phyloP scores from a whole-genome alignment of 2,888 invertebrate genomes.

The Orthonevra nobilis region DNA sequence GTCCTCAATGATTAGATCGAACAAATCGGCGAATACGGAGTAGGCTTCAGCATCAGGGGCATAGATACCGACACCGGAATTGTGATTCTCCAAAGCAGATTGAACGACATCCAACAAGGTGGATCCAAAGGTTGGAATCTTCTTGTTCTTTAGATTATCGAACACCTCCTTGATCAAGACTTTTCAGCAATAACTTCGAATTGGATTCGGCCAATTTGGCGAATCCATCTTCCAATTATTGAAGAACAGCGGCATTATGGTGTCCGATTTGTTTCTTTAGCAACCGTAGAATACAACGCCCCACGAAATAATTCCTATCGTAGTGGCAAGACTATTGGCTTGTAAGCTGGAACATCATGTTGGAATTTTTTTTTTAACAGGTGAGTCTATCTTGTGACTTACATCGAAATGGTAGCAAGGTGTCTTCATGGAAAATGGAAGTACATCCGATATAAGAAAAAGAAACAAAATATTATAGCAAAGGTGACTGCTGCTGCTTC shows the following conservation, averaged over 20 bases:
- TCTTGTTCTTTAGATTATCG: conserved; percentile 94
- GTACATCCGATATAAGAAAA: too few relatives aligned
- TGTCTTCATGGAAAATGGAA: too few relatives aligned
- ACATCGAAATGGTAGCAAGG: too few relatives aligned
- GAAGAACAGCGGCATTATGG: conserved; percentile 94
- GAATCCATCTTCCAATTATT: conserved; percentile 95
- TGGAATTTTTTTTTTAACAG: too few relatives aligned
- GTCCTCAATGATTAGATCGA: conserved; percentile 98
- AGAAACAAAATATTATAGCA: too few relatives aligned
- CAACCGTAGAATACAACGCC: too few relatives aligned
- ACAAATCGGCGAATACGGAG: conserved; percentile 93
- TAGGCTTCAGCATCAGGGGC: conserved; percentile 98
- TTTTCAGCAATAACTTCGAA: conserved; percentile 98
- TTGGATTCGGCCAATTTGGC: conserved; percentile 92
- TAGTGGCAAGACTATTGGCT: too few relatives aligned
- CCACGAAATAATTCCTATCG: too few relatives aligned
- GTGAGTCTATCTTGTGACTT: too few relatives aligned
- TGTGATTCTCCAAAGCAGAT: conserved; percentile 97
- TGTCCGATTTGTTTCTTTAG: conserved; percentile 87
- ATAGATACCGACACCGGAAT: conserved; percentile 98
- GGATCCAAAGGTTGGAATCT: conserved; percentile 93
- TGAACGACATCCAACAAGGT: conserved; percentile 96
- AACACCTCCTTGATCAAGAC: conserved; percentile 95
- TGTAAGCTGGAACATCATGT: too few relatives aligned
- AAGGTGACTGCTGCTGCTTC: too few relatives aligned